These are phyloP conservation scores for Paramacrobiotus metropolitanus DNA, from an alignment of 1,140 invertebrate genomes.

Conservation along the genomic window DNA sequence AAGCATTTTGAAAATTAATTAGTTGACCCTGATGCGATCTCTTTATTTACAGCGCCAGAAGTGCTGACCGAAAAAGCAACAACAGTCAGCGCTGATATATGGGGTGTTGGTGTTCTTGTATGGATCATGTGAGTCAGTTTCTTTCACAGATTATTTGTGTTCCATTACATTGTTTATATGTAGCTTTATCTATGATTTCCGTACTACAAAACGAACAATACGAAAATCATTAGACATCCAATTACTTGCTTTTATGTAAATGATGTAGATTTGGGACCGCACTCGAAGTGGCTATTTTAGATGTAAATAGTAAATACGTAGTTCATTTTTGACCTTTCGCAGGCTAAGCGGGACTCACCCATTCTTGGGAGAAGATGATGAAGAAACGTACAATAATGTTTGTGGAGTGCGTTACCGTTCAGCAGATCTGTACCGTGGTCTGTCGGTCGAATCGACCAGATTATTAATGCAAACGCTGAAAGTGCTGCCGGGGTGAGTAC, in stretches of 20 bases:
- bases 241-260: no score
- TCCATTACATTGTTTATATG: no score
- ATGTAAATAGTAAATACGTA: no score
- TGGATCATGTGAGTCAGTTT: constrained; percentile 61
- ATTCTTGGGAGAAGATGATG: constrained; percentile 22
- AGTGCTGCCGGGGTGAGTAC: constrained; percentile 53
- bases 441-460: constrained; percentile 71
- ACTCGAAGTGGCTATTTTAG: no score
- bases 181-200: no score
- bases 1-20: no score
- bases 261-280: no score
- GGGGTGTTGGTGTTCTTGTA: constrained; percentile 71
- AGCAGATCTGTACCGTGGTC: constrained; percentile 74
- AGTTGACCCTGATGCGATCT: not conserved
- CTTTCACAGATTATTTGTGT: no score
- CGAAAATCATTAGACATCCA: no score
- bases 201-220: no score
- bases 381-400: constrained; percentile 20
- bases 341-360: constrained; percentile 23
- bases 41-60: constrained; percentile 52
- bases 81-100: constrained; percentile 58
- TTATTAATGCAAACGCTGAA: constrained; percentile 90
- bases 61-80: constrained; percentile 32
- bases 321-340: constrained; percentile 9
- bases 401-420: constrained; percentile 55